A percentile compares a stretch with the other conserved stretches of the same genome.
phyloP scores from a whole-genome alignment of 2,113 vertebrate genomes.

The Oreochromis tanganicae region DNA sequence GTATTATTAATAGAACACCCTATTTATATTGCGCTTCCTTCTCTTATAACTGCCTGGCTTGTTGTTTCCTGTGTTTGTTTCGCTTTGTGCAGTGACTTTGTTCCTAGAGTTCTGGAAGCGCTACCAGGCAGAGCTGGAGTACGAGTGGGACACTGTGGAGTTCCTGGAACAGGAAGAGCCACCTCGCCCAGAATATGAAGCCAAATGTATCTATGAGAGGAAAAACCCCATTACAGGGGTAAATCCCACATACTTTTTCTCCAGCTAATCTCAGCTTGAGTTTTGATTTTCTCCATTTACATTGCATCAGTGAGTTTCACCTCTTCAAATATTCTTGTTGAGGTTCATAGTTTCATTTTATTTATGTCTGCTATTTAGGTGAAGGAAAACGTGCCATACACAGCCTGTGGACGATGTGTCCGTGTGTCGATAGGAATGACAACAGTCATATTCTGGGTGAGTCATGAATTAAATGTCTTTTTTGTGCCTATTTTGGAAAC shows the following conservation, averaged over 20 bases:
- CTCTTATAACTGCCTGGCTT: not conserved
- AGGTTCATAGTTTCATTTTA: not conserved
- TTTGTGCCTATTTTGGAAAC: not conserved
- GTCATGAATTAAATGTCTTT: not conserved
- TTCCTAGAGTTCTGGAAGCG: conserved; percentile 96
- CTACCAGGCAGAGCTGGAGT: conserved; percentile 87
- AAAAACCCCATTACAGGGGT: conserved; percentile 73
- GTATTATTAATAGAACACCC: not conserved
- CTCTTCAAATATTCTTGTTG: not conserved
- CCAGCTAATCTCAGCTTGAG: not conserved
- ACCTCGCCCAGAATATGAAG: conserved; percentile 86
- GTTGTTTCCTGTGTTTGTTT: not conserved
- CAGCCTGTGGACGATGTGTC: conserved; percentile 82
- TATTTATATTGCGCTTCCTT: not conserved
- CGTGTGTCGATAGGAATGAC: conserved; percentile 82
- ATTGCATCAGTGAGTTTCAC: not conserved
- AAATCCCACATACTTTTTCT: not conserved
- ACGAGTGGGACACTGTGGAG: conserved; percentile 91
- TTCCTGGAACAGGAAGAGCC: conserved; percentile 87
- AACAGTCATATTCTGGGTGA: conserved; percentile 95
- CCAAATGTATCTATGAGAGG: conserved; percentile 77
- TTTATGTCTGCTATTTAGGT: conserved; percentile 65
- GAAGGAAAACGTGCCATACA: conserved; percentile 84
- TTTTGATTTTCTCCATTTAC: not conserved
- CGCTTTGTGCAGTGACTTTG: conserved; percentile 76